Evolutionary conservation across 2,888 invertebrate species (phyloP), one percentile per base, ranked within the genome.

Genomic region (Germaria angustata): DNA sequence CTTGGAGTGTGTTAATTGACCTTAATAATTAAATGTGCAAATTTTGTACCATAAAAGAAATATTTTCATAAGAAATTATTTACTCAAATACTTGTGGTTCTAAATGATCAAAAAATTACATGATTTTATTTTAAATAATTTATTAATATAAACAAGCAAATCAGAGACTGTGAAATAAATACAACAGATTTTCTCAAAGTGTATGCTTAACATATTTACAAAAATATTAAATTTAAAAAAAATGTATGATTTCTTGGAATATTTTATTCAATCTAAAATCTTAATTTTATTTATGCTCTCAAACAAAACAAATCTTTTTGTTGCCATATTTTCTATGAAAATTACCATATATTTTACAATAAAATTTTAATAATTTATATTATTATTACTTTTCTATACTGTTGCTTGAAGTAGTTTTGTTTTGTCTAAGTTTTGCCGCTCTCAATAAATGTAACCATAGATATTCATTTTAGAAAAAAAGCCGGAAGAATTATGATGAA

Each of bases 401-500:
- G 28, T 28, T 28, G 6, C 6, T 55, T 55, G 9, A 6, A 49
- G 39, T 53, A 53, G 1, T 53, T 61, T 73, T 17, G 15, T 51
- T 55, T 63, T 51, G 28, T 39, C 9, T 55, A 34, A 41, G 36
- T 39, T 53, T 44, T 65, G 6, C 34, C 34, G 20, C 59, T 28
- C 66, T 39, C 6, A 51, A 73, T 22, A 20, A 75, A 57, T 66
- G 66, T 57, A 66, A 39, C 7, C 20, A 8, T 39, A 63, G n/a
- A 53, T 9, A 39, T 17, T 34, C 13, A 9, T 2, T 39, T 24
- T 32, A 24, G 5, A 9, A 28, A 68, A 72, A 20, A 39, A 22
- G 75, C 81, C 81, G 81, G 81, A 81, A 81, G 73, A 78, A 68
- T 81, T 76, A 76, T 77, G 17, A 32, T 71, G 24, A 51, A 7